These are phyloP conservation scores for Eospalax fontanierii DNA, from an alignment of 2,797 vertebrate species.

Conservation along the genomic window DNA sequence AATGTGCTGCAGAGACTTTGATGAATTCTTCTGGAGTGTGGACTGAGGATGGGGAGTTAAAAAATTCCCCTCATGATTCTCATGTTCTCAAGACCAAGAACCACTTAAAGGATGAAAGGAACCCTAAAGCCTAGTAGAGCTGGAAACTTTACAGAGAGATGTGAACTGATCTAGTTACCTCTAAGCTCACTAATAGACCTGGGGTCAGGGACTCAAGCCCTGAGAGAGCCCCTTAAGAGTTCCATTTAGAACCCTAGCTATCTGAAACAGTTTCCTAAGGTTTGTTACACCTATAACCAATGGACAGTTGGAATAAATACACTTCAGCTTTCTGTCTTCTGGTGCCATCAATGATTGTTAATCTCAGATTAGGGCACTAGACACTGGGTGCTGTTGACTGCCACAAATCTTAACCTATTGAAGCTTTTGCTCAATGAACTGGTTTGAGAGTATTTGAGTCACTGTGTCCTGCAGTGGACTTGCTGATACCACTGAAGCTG, in stretches of 20 bases:
- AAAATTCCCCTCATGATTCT: background rate
- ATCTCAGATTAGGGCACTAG: background rate
- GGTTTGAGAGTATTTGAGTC: background rate
- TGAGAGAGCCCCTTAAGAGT: background rate
- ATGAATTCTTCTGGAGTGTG: background rate
- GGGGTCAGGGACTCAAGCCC: background rate
- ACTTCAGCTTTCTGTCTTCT: background rate
- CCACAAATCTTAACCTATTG: background rate
- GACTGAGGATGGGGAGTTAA: background rate
- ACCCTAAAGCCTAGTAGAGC: background rate
- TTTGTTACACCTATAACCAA: background rate
- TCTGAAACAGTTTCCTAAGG: background rate
- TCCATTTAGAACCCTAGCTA: background rate
- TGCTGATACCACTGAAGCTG: background rate
- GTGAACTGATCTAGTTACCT: background rate
- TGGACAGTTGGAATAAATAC: background rate
- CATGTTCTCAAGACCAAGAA: background rate
- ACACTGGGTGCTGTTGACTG: background rate
- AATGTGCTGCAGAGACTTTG: background rate
- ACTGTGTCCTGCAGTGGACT: background rate
- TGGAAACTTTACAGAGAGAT: background rate
- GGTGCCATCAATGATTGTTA: background rate
- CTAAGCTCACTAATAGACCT: background rate
- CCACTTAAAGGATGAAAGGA: background rate
- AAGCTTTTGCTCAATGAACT: constrained; percentile 26